phyloP scores from a whole-genome alignment of 2,797 vertebrate genomes.

The Anableps anableps region DNA sequence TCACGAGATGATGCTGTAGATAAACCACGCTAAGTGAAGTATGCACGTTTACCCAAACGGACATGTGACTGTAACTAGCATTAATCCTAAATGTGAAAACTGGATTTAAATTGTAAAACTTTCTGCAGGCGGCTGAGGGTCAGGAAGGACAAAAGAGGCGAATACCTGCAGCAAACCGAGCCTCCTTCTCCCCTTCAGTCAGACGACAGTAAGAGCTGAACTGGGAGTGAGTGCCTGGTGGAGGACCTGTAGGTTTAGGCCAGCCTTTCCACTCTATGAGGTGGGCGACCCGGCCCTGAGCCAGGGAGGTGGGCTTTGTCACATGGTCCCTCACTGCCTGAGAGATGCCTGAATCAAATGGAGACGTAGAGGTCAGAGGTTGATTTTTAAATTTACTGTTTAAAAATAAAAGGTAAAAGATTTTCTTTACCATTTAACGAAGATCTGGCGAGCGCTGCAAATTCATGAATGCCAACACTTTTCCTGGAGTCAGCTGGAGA shows the following conservation, averaged over 20 bases:
- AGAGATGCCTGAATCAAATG: constrained; percentile 86
- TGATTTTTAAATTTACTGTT: neutral
- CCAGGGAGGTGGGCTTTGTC: constrained; percentile 97
- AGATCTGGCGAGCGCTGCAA: constrained; percentile 95
- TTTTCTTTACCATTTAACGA: constrained; percentile 89
- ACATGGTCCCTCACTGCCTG: constrained; percentile 98
- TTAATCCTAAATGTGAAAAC: constrained; percentile 10
- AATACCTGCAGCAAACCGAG: constrained; percentile 94
- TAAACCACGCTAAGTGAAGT: constrained; percentile 47
- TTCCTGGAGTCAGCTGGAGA: constrained; percentile 84
- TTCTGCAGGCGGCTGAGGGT: neutral
- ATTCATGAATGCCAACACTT: constrained; percentile 96
- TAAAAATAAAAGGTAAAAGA: neutral
- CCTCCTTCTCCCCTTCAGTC: constrained; percentile 96
- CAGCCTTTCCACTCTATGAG: constrained; percentile 99
- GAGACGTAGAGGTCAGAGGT: constrained; percentile 1
- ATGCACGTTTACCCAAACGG: constrained; percentile 16
- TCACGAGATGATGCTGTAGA: constrained; percentile 42
- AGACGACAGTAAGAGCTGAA: constrained; percentile 96
- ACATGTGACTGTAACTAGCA: constrained; percentile 10
- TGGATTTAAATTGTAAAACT: neutral
- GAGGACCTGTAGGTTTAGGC: constrained; percentile 90
- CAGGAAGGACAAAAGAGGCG: constrained; percentile 10
- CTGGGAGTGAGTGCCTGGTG: constrained; percentile 86
- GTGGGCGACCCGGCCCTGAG: constrained; percentile 96